A percentile compares a stretch with the other conserved stretches of the same genome.
Conservation (phyloP, 1,140 invertebrate species). For the Cephus cinctus region DNA sequence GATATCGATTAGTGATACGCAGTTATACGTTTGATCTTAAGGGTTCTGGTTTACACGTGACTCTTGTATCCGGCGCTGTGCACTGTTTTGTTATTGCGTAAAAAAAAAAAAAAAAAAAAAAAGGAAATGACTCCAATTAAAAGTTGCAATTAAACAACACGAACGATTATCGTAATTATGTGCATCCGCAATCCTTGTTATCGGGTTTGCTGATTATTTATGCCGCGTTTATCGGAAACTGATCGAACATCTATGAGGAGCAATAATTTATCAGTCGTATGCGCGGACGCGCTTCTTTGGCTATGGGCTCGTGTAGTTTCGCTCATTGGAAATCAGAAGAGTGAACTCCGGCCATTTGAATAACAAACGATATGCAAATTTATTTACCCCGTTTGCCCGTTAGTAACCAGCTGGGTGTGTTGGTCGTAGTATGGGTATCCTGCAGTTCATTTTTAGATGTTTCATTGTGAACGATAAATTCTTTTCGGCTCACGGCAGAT, state of each 20-base stretch:
- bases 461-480: not conserved
- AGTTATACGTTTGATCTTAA: no score
- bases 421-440: no score
- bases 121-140: not conserved
- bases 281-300: slow-evolving; percentile 37
- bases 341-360: slow-evolving; percentile 49
- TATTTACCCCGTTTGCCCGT: slow-evolving; percentile 22
- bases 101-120: no score
- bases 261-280: slow-evolving; percentile 46
- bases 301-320: slow-evolving; percentile 38
- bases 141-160: no score
- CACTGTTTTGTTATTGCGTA: no score
- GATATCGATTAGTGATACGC: no score
- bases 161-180: slow-evolving; percentile 37
- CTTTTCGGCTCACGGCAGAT: not conserved
- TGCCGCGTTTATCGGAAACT: slow-evolving; percentile 28
- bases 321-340: slow-evolving; percentile 42
- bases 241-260: slow-evolving; percentile 14
- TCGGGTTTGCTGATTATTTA: slow-evolving; percentile 37
- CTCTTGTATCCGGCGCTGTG: no score
- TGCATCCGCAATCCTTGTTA: slow-evolving; percentile 38
- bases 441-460: not conserved
- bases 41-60: no score
- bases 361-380: slow-evolving; percentile 55
- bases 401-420: not conserved